Base-by-base conservation (phyloP, 2,113 vertebrate genomes). In the Macaca mulatta region DNA sequence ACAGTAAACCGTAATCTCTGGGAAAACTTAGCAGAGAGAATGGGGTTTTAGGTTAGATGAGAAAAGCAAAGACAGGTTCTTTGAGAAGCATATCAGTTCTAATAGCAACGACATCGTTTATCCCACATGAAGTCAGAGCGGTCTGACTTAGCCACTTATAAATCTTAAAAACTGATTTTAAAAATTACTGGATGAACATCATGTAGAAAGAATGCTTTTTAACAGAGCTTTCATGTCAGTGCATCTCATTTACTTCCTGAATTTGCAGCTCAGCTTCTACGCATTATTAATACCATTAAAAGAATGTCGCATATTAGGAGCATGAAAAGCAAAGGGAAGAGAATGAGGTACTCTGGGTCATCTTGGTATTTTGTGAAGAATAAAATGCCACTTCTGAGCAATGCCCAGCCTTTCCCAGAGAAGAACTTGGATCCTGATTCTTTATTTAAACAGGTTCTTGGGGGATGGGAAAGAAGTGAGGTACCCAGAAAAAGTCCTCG, bases 161-260 rank as follows among this genome's bases (percentile, higher is more conserved):
- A 93, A 61, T 84, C 96, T 93, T 74, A 89, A 89, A 90, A 86
- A 70, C 88, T 23, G 77, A 96, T 96, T 92, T 75, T 4, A 72
- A 81, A 93, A 98, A 97, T 97, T 52, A 75, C 96, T 10, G 0
- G 3, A 30, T 25, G 86, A 87, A 25, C 87, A 6, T 59, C 3
- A 27, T 20, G 48, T 23, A 43, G 78, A 64, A 96, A 97, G 95
- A 96, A 92, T 69, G 64, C 43, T 80, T 48, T 82, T 74, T 50
- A 90, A n/a, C 25, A 38, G 75, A 48, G 84, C 84, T 95, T 96
- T 95, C 92, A 50, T 92, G 40, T 57, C 18, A 27, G 20, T 20
- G 35, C 20, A 0, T 43, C 90, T 88, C 87, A 70, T 79, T 93
- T 57, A 30, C 80, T 89, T 55, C 22, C 64, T 2, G 35, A 3